phyloP scores from a whole-genome alignment of 2,797 vertebrate genomes.

The Leuciscus waleckii region DNA sequence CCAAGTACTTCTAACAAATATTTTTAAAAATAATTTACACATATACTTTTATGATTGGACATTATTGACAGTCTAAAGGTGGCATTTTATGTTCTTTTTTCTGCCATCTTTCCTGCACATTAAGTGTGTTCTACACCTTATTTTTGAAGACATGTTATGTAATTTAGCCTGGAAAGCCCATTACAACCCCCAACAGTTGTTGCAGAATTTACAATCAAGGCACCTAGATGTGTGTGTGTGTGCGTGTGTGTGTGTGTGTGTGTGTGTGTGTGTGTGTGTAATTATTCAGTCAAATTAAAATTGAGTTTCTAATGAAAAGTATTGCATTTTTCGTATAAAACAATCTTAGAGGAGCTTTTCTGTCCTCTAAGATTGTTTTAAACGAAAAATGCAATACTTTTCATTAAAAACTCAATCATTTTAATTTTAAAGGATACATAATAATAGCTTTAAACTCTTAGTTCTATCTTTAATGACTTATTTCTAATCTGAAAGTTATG shows the following conservation, averaged over 20 bases:
- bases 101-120: slow-evolving; percentile 2
- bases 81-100: neutral
- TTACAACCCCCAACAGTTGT: slow-evolving; percentile 60
- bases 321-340: too few species aligned
- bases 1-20: neutral
- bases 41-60: neutral
- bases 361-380: too few species aligned
- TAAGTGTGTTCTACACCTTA: slow-evolving; percentile 64
- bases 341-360: too few species aligned
- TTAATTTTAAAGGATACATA: too few species aligned
- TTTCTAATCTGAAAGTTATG: slow-evolving; percentile 14
- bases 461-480: too few species aligned
- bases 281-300: too few species aligned
- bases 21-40: neutral
- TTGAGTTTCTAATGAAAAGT: too few species aligned
- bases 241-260: slow-evolving; percentile 20
- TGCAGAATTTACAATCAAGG: slow-evolving; percentile 44
- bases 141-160: slow-evolving; percentile 64
- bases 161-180: slow-evolving; percentile 67
- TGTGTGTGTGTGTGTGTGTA: neutral
- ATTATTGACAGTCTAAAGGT: neutral
- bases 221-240: slow-evolving; percentile 22
- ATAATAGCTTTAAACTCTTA: too few species aligned
- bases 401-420: too few species aligned
- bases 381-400: too few species aligned